Percentiles rank a stretch among this genome's conserved stretches.
phyloP scores from a whole-genome alignment of 1,140 invertebrate species.

The Capitella teleta region DNA sequence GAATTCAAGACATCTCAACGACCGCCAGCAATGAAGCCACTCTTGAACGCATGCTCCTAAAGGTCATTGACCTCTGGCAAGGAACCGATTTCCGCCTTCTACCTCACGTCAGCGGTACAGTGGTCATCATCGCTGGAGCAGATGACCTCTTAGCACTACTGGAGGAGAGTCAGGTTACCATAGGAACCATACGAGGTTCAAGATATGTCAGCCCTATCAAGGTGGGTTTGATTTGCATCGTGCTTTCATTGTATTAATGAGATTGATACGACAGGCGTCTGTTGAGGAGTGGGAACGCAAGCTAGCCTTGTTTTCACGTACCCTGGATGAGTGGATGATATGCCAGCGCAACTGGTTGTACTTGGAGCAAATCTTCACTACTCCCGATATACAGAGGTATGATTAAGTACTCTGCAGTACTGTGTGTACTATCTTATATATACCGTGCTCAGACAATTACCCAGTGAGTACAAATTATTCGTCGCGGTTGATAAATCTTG shows the following conservation, averaged over 20 bases:
- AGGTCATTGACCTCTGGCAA: constrained; percentile 44
- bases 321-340: constrained; percentile 67
- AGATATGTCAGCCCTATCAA: constrained; percentile 68
- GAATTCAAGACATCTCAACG: constrained; percentile 67
- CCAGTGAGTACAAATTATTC: constrained; percentile 68
- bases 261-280: constrained; percentile 37
- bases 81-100: constrained; percentile 36
- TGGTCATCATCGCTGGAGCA: constrained; percentile 63
- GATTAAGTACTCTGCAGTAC: background rate
- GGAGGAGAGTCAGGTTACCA: constrained; percentile 73
- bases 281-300: constrained; percentile 68
- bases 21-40: constrained; percentile 72
- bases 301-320: constrained; percentile 60
- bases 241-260: background rate
- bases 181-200: constrained; percentile 71
- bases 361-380: constrained; percentile 76
- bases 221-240: constrained; percentile 27
- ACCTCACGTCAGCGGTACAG: constrained; percentile 49
- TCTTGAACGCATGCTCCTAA: constrained; percentile 63
- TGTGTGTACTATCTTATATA: background rate
- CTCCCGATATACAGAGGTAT: constrained; percentile 65
- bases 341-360: constrained; percentile 79
- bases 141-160: constrained; percentile 69
- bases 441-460: constrained; percentile 53
- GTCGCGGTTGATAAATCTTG: constrained; percentile 69